Conservation (phyloP, 2,797 vertebrate species). For the Manis javanica region DNA sequence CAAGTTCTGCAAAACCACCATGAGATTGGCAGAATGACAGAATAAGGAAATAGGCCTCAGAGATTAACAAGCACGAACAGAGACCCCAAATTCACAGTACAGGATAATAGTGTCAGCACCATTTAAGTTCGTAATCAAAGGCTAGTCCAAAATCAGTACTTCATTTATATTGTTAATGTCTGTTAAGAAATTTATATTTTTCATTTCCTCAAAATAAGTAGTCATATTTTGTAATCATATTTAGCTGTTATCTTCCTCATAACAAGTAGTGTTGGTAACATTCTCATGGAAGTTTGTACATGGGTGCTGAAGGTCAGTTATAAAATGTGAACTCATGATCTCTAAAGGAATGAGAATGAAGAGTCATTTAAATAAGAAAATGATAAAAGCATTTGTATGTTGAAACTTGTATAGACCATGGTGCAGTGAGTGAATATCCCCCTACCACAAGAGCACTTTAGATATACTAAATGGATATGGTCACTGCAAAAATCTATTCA, state of each 20-base stretch:
- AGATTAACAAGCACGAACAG: background rate
- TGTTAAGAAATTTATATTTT: conserved; percentile 6
- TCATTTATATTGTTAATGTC: background rate
- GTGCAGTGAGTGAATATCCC: background rate
- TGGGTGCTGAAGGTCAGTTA: background rate
- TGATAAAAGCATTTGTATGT: background rate
- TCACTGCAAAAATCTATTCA: background rate
- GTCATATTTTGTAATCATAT: background rate
- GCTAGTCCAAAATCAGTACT: background rate
- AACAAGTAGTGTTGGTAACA: background rate
- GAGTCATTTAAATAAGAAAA: background rate
- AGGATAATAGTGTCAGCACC: background rate
- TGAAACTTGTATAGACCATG: background rate
- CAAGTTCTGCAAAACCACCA: background rate
- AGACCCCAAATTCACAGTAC: background rate
- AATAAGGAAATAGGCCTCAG: background rate
- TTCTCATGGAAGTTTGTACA: background rate
- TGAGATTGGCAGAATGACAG: background rate
- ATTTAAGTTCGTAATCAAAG: background rate
- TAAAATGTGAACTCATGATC: background rate
- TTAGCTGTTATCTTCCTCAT: background rate
- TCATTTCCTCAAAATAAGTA: background rate
- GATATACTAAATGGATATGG: background rate
- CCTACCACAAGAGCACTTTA: background rate
- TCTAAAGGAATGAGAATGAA: background rate